phyloP scores from a whole-genome alignment of 2,113 vertebrate species.

The Phalacrocorax aristotelis region DNA sequence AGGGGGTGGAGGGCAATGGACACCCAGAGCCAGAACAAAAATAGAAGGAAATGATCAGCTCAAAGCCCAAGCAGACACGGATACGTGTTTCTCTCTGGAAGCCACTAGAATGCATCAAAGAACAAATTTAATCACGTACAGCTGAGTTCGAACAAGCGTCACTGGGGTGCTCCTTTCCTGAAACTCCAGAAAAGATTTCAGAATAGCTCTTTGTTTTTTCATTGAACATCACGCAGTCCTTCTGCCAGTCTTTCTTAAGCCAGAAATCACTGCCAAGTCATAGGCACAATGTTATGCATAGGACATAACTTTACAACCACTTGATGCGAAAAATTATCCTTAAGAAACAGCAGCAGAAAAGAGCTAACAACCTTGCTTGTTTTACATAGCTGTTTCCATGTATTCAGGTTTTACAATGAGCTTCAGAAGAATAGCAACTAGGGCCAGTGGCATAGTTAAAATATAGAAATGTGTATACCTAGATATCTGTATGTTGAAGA shows the following conservation, averaged over 20 bases:
- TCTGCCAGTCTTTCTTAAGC: neutral
- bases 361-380: neutral
- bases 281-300: neutral
- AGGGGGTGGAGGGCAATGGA: neutral
- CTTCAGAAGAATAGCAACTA: neutral
- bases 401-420: neutral
- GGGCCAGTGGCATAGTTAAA: neutral
- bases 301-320: neutral
- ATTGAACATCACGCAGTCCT: neutral
- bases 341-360: neutral
- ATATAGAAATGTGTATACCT: neutral
- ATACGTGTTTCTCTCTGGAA: neutral
- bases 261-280: neutral
- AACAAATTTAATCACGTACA: neutral
- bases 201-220: neutral
- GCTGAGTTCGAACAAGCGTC: neutral
- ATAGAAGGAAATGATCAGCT: neutral
- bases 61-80: neutral
- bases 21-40: constrained; percentile 9
- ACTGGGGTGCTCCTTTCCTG: neutral
- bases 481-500: neutral
- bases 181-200: neutral
- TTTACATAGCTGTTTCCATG: neutral
- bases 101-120: neutral
- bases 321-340: neutral